Base-by-base conservation (phyloP, 2,113 vertebrate species). In the Brachionichthys hirsutus region DNA sequence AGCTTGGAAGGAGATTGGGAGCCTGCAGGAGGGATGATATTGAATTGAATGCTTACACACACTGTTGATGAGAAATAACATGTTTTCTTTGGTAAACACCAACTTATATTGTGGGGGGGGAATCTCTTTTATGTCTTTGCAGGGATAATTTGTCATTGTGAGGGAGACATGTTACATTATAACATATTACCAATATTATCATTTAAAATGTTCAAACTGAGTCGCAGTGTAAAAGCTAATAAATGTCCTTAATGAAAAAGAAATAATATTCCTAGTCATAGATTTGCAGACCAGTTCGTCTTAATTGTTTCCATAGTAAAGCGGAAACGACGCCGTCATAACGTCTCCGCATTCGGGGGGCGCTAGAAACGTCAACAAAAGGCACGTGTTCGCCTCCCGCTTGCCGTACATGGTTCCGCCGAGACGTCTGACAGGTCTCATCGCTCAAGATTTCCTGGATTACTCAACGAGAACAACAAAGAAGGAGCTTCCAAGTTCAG, bases 341-440 rank as follows among this genome's bases (percentile, higher is more conserved):
- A 30, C 8, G 4, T 30, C 24, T 30, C 8, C 1, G 0, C 6
- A 63, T 17, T 14, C 34, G 17, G 34, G 51, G 17, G 40, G 9
- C 2, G 19, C 15, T 17, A 58, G 45, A 24, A 77, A 79, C 67
- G 73, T 84, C 62, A 85, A 84, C 81, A 82, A 61, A 74, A 40
- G 48, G 67, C 87, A 82, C 83, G 70, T 81, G 82, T 74, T 13
- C 17, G 12, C 82, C 40, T 85, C 56, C 5, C 9, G 78, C 80
- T 87, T 82, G 78, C 87, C 87, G 87, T 89, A 89, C 55, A 80
- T 67, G 34, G 65, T 73, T 65, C 63, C 80, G 80, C 85, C 74
- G 70, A n/a, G n/a, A 79, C 73, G 49, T 64, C 77, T 80, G 76
- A 65, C 74, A 79, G 72, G 0, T 55, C 47, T 22, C 19, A 73